Evolutionary conservation across 2,113 vertebrate species (phyloP).

Genomic region (Mormyrus lacerda): DNA sequence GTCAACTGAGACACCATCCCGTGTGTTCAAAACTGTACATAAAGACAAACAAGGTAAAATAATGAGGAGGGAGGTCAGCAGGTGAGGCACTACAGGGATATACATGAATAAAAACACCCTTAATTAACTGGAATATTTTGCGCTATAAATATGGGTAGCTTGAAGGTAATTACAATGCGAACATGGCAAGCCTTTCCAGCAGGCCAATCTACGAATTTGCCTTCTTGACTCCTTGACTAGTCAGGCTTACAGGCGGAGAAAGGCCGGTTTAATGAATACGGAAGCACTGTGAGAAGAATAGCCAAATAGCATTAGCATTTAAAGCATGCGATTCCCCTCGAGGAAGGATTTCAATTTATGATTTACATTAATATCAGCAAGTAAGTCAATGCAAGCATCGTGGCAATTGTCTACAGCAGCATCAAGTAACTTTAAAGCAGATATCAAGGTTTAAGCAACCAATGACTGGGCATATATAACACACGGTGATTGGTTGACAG

Average conservation of each 20-base stretch:
- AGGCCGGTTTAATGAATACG: conserved; percentile 35
- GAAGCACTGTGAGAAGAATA: conserved; percentile 13
- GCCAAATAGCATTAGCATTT: conserved; percentile 27
- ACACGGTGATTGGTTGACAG: not conserved
- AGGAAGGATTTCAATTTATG: conserved; percentile 25
- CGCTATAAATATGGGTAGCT: not conserved
- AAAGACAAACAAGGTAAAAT: not conserved
- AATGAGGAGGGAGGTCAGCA: not conserved
- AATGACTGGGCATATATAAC: not conserved
- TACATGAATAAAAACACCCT: not conserved
- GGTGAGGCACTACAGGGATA: not conserved
- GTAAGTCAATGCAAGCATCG: conserved; percentile 5
- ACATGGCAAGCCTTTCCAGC: conserved; percentile 1
- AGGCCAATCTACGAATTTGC: not conserved
- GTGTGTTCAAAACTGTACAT: not conserved
- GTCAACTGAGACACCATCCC: not conserved
- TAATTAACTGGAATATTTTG: not conserved
- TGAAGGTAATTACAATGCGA: conserved; percentile 25
- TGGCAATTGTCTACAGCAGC: conserved; percentile 28
- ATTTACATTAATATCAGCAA: conserved; percentile 15
- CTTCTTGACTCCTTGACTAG: conserved; percentile 3
- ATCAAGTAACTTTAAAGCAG: conserved; percentile 14
- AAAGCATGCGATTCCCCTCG: conserved; percentile 13
- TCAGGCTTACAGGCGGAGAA: conserved; percentile 30
- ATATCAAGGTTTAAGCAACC: not conserved